Percentiles rank a stretch among this genome's conserved stretches.
These are phyloP conservation scores for Allochrocebus solatus DNA, from an alignment of 2,797 vertebrate genomes.

Conservation along the genomic window DNA sequence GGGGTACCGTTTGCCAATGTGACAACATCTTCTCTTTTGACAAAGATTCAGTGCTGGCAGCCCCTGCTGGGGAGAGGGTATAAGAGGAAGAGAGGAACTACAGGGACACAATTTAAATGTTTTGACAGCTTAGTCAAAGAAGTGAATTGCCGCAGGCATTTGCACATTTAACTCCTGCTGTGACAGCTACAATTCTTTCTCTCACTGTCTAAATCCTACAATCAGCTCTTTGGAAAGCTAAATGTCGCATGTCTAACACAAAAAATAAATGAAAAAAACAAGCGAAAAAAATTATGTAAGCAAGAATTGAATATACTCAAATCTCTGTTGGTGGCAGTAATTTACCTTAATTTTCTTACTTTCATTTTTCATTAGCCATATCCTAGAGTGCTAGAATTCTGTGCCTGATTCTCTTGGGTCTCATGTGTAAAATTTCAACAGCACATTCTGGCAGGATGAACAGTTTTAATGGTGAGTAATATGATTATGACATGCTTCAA, in stretches of 20 bases:
- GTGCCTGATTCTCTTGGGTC: background rate
- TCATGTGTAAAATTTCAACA: background rate
- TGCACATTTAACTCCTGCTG: constrained; percentile 62
- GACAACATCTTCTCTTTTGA: constrained; percentile 17
- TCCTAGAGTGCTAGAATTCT: background rate
- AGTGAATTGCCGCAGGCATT: constrained; percentile 28
- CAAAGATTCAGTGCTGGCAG: background rate
- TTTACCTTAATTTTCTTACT: constrained; percentile 23
- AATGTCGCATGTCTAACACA: background rate
- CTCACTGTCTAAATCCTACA: constrained; percentile 5
- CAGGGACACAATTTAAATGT: constrained; percentile 55
- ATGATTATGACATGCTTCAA: background rate
- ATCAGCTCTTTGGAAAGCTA: background rate
- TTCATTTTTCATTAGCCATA: constrained; percentile 1
- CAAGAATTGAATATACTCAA: constrained; percentile 17
- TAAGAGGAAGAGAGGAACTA: background rate
- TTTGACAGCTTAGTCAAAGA: constrained; percentile 68
- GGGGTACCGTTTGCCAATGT: background rate
- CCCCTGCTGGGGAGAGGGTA: background rate
- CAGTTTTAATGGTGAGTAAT: constrained; percentile 23
- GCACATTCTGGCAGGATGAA: background rate
- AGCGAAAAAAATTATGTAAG: background rate
- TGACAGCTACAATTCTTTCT: constrained; percentile 5
- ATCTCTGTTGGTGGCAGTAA: background rate
- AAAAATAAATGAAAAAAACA: background rate